These are phyloP conservation scores for Ptyas mucosa DNA, from an alignment of 2,113 vertebrate species.

Conservation along the genomic window DNA sequence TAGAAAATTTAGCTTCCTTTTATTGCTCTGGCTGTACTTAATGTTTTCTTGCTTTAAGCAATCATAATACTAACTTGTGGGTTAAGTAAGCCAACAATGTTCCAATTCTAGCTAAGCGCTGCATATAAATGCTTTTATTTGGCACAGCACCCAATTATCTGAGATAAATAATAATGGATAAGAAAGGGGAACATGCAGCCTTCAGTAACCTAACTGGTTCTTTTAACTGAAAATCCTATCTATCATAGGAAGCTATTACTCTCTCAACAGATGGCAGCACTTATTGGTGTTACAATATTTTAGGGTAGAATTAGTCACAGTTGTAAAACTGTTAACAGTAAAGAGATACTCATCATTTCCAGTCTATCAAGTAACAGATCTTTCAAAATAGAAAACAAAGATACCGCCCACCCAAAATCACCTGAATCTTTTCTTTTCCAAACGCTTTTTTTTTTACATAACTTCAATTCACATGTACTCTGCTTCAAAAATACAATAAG, in stretches of 20 bases:
- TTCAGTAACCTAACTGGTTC: neutral
- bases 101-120: neutral
- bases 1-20: neutral
- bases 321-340: neutral
- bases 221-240: neutral
- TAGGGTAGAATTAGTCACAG: neutral
- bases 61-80: neutral
- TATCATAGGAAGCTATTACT: neutral
- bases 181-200: neutral
- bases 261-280: neutral
- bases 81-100: neutral
- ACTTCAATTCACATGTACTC: neutral
- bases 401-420: neutral
- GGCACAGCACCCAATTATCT: neutral
- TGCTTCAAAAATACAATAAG: neutral
- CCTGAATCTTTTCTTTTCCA: neutral
- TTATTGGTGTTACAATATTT: neutral
- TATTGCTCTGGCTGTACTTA: neutral
- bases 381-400: neutral
- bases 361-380: neutral
- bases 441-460: neutral
- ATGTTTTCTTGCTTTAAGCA: neutral
- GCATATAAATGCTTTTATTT: neutral
- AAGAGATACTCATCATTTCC: neutral
- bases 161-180: neutral